phyloP scores from a whole-genome alignment of 2,797 vertebrate genomes.

The Sebastes cheni region DNA sequence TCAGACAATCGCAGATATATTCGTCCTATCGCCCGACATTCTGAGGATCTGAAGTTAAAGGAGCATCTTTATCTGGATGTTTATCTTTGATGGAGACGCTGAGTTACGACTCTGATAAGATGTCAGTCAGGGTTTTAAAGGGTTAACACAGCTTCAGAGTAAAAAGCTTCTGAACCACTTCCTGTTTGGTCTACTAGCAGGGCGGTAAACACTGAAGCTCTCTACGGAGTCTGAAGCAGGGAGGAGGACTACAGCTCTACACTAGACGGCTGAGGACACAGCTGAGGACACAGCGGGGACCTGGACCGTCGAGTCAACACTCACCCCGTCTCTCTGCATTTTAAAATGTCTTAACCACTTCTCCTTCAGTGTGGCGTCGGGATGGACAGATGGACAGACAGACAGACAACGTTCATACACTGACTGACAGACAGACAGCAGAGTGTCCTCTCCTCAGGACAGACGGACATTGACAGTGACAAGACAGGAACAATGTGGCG shows the following conservation, averaged over 20 bases:
- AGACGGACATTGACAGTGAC: neutral
- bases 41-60: no score
- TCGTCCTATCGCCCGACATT: no score
- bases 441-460: neutral
- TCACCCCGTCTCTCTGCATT: constrained; percentile 84
- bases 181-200: neutral
- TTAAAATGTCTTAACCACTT: constrained; percentile 84
- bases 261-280: neutral
- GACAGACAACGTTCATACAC: neutral
- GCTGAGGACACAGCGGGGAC: constrained; percentile 3
- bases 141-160: neutral
- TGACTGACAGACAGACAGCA: neutral
- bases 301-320: constrained; percentile 25
- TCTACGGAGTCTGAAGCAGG: constrained; percentile 18
- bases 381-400: constrained; percentile 26
- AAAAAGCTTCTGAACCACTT: neutral
- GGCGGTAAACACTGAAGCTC: neutral
- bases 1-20: no score
- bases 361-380: constrained; percentile 78
- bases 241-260: constrained; percentile 21
- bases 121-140: neutral
- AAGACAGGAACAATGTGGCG: neutral
- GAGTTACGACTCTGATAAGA: no score
- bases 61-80: no score
- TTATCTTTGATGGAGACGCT: no score